Evolutionary conservation across 1,140 invertebrate genomes (phyloP).

Genomic region (Augochlora pura): DNA sequence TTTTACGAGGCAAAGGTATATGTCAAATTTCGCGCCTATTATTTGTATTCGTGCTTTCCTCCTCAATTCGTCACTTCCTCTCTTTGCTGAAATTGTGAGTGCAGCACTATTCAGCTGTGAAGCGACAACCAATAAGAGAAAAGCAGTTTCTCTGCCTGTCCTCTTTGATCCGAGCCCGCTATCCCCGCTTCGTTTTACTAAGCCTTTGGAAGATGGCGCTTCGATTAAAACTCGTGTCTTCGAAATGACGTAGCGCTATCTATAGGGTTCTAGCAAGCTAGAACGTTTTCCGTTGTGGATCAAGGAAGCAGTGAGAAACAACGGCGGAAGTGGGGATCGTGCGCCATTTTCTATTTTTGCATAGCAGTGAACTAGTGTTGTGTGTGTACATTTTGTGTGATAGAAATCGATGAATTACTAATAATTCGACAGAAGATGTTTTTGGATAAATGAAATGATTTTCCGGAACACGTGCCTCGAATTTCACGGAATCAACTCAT

Average conservation of each 20-base stretch:
- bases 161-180: too few relatives aligned
- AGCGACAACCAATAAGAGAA: too few relatives aligned
- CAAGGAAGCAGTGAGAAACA: slow-evolving; percentile 57
- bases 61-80: too few relatives aligned
- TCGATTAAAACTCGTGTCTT: background rate
- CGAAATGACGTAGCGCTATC: slow-evolving; percentile 33
- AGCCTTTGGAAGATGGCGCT: slow-evolving; percentile 24
- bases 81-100: too few relatives aligned
- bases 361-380: slow-evolving; percentile 75
- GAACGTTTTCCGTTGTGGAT: slow-evolving; percentile 47
- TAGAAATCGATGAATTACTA: slow-evolving; percentile 64
- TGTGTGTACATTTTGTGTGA: slow-evolving; percentile 74
- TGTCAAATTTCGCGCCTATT: too few relatives aligned
- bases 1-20: too few relatives aligned
- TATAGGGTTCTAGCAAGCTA: slow-evolving; percentile 34
- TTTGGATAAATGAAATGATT: slow-evolving; percentile 63
- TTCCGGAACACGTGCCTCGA: slow-evolving; percentile 53
- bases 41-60: too few relatives aligned
- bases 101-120: too few relatives aligned
- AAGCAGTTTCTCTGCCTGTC: too few relatives aligned
- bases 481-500: slow-evolving; percentile 45
- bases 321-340: slow-evolving; percentile 70
- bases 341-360: slow-evolving; percentile 81
- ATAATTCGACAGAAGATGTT: slow-evolving; percentile 55
- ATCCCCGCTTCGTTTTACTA: background rate